These are phyloP conservation scores for Lepidiolamprologus cunningtoni DNA, from an alignment of 2,113 vertebrate genomes.

Conservation along the genomic window DNA sequence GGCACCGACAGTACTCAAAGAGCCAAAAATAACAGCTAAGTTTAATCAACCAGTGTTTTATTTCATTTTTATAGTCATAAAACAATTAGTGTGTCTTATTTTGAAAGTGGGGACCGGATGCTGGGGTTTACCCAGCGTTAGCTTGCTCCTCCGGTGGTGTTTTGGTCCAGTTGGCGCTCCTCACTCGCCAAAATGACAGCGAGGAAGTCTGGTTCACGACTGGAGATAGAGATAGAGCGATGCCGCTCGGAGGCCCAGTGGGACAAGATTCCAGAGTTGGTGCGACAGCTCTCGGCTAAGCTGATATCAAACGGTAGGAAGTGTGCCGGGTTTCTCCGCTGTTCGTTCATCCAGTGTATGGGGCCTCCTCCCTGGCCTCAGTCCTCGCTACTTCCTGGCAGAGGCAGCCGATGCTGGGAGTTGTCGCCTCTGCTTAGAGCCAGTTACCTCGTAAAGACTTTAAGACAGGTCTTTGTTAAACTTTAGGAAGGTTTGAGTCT, in stretches of 20 bases:
- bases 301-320: constrained; percentile 84
- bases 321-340: neutral
- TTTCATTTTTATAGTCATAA: neutral
- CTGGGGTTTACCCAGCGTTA: rapidly evolving
- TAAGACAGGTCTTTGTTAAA: neutral
- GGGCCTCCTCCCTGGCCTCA: constrained; percentile 30
- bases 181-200: constrained; percentile 77
- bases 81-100: neutral
- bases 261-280: constrained; percentile 88
- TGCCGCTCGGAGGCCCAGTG: constrained; percentile 87
- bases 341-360: neutral
- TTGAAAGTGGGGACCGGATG: neutral
- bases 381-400: constrained; percentile 58
- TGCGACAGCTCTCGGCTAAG: constrained; percentile 86
- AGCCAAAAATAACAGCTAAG: neutral
- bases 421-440: neutral
- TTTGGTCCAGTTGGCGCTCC: constrained; percentile 26
- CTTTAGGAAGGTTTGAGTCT: neutral
- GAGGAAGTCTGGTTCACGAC: constrained; percentile 86
- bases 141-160: neutral
- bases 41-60: neutral
- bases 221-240: constrained; percentile 90
- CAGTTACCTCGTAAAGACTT: neutral
- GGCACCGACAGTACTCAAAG: neutral
- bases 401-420: neutral